These are phyloP conservation scores for Achlya flavicornis DNA, from an alignment of 2,888 invertebrate species.

Conservation along the genomic window DNA sequence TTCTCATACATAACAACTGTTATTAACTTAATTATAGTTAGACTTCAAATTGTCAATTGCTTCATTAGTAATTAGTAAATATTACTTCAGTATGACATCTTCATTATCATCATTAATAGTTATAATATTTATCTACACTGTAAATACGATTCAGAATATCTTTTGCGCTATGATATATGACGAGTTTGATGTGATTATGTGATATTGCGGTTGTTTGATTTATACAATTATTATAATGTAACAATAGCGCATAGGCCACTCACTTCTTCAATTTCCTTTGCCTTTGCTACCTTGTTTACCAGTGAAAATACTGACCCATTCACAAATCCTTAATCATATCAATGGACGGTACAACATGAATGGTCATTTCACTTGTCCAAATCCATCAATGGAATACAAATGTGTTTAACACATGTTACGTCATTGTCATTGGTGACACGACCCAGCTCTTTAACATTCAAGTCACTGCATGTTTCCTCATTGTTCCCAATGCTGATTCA, in stretches of 20 bases:
- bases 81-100: not conserved
- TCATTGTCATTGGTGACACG: conserved; percentile 33
- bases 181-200: too few species aligned
- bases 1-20: conserved; percentile 28
- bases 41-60: conserved; percentile 19
- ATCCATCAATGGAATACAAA: conserved; percentile 34
- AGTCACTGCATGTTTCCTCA: conserved; percentile 55
- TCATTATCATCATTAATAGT: not conserved
- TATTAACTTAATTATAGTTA: conserved; percentile 28
- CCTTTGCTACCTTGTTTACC: not conserved
- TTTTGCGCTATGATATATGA: too few species aligned
- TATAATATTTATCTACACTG: not conserved
- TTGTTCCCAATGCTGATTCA: conserved; percentile 58
- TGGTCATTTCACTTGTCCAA: conserved; percentile 45
- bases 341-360: conserved; percentile 40
- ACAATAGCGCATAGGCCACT: too few species aligned
- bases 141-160: too few species aligned
- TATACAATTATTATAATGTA: too few species aligned
- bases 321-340: conserved; percentile 26
- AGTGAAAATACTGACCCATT: conserved; percentile 13
- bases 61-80: not conserved
- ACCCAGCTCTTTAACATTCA: conserved; percentile 55
- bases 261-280: not conserved
- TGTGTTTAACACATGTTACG: conserved; percentile 21
- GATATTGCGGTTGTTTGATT: too few species aligned